Conservation (phyloP, 1,140 invertebrate species). For the Pseudomyrmex dendroicus region DNA sequence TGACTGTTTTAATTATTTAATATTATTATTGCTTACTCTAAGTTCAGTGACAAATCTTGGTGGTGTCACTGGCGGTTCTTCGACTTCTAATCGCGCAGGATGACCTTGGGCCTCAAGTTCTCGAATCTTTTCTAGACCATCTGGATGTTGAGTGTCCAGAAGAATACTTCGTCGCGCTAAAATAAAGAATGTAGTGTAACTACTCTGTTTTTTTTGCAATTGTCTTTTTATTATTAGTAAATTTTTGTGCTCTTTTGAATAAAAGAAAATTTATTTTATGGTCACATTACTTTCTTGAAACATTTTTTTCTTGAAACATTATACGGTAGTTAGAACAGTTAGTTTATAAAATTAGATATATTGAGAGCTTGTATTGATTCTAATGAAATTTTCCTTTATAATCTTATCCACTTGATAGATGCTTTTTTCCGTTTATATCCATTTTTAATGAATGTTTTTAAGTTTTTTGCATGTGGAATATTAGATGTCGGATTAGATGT, state of each 20-base stretch:
- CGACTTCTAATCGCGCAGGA: constrained; percentile 91
- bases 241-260: neutral
- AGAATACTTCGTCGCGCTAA: constrained; percentile 92
- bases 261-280: constrained; percentile 1
- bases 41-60: constrained; percentile 94
- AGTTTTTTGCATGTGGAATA: constrained; percentile 7
- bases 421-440: neutral
- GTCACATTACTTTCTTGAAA: neutral
- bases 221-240: neutral
- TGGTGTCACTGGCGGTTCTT: constrained; percentile 91
- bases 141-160: constrained; percentile 96
- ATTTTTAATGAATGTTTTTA: neutral
- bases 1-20: no score
- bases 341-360: neutral
- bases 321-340: neutral
- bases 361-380: neutral
- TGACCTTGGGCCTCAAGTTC: constrained; percentile 94
- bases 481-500: constrained; percentile 2
- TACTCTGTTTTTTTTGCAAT: neutral
- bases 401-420: constrained; percentile 13
- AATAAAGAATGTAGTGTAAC: constrained; percentile 68
- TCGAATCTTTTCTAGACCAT: constrained; percentile 96
- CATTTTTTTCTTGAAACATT: neutral
- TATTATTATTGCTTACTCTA: constrained; percentile 79
- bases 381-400: constrained; percentile 7